Evolutionary conservation across 2,888 invertebrate genomes (phyloP).

Genomic region (Sphaerophoria rueppellii): DNA sequence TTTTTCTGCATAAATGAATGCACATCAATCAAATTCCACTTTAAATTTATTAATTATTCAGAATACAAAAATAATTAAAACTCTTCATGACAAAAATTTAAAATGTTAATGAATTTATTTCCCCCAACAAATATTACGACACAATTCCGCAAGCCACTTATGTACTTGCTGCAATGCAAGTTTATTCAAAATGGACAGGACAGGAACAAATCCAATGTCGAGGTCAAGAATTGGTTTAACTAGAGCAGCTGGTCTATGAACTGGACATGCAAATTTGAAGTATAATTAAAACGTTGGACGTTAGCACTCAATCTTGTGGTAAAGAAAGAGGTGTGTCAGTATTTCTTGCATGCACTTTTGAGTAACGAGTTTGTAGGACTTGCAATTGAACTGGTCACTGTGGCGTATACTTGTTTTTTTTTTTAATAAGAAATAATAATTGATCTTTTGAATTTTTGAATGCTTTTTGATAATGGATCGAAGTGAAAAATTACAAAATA

Average conservation of each 20-base stretch:
- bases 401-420: slow-evolving; percentile 57
- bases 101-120: no score
- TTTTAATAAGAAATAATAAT: not conserved
- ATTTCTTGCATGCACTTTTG: not conserved
- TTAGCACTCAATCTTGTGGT: not conserved
- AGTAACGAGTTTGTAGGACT: not conserved
- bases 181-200: not conserved
- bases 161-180: not conserved
- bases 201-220: slow-evolving; percentile 26
- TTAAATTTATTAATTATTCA: no score
- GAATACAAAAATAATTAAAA: no score
- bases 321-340: not conserved
- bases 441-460: slow-evolving; percentile 35
- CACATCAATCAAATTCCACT: no score
- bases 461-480: not conserved
- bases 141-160: not conserved
- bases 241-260: not conserved
- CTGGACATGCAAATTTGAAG: slow-evolving; percentile 23
- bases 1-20: no score
- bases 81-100: no score
- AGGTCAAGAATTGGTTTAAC: slow-evolving; percentile 30
- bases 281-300: slow-evolving; percentile 31
- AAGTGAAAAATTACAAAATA: not conserved
- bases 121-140: not conserved
- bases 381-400: not conserved